phyloP scores from a whole-genome alignment of 2,113 vertebrate species.

The Pterophyllum scalare region DNA sequence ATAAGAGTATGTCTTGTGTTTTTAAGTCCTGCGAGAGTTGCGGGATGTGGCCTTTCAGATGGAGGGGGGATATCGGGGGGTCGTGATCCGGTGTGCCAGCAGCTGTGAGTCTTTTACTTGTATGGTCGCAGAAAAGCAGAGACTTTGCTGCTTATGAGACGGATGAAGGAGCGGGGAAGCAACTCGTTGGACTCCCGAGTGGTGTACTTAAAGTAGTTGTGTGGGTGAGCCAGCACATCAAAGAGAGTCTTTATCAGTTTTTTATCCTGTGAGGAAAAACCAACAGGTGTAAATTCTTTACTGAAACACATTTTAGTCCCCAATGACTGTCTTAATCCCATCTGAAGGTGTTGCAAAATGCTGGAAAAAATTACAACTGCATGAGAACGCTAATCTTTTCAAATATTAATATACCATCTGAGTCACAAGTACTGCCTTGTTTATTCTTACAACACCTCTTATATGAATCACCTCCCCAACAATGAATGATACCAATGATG shows the following conservation, averaged over 20 bases:
- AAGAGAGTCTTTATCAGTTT: slow-evolving; percentile 99
- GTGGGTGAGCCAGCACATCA: slow-evolving; percentile 95
- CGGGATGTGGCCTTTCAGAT: slow-evolving; percentile 56
- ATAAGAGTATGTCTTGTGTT: slow-evolving; percentile 55
- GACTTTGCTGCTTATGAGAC: slow-evolving; percentile 98
- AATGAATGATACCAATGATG: not conserved
- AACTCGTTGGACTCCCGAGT: slow-evolving; percentile 97
- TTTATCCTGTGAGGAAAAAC: slow-evolving; percentile 87
- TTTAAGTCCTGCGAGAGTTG: slow-evolving; percentile 62
- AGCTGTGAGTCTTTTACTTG: slow-evolving; percentile 84
- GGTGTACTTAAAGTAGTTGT: slow-evolving; percentile 99
- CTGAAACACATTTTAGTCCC: not conserved
- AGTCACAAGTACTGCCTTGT: slow-evolving; percentile 12
- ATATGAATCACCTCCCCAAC: not conserved
- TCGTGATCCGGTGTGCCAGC: slow-evolving; percentile 17
- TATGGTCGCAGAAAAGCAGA: slow-evolving; percentile 96
- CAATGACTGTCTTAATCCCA: not conserved
- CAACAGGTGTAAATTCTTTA: not conserved
- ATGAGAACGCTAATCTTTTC: not conserved
- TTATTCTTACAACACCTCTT: not conserved
- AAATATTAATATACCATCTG: not conserved
- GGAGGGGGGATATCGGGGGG: slow-evolving; percentile 4
- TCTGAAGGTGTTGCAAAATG: not conserved
- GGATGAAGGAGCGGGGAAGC: slow-evolving; percentile 97
- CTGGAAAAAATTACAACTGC: not conserved